Base-by-base conservation (phyloP, 1,140 invertebrate species). In the Saccostrea echinata region DNA sequence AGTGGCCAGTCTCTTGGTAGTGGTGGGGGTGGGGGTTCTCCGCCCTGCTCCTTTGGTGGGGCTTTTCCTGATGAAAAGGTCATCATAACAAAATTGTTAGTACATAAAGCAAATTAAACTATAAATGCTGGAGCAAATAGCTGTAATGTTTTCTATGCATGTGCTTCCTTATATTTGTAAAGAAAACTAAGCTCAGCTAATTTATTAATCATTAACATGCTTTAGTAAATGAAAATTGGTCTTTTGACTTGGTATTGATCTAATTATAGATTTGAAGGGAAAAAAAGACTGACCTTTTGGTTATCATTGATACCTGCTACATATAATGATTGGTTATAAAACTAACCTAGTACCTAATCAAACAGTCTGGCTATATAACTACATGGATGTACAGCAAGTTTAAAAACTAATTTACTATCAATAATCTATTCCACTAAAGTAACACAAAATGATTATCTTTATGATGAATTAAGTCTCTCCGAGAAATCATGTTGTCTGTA, bases 21-120 rank as follows among this genome's bases (percentile, higher is more conserved):
- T 90, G 16, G 92, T 91, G 12, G 93, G 92, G 27, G 93, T 93
- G 13, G 93, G 93, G 52, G 93, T 93, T 33, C 92, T 82, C 30
- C 91, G 90, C 43, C 92, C 92, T 8, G 88, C 57, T 30, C 87
- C 87, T 84, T 92, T 92, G 16, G 86, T 76, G 24, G 92, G 90
- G 87, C 92, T 93, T 90, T 91, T 91, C 81, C 92, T 93, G 27
- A 30, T 24, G 68, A 88, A 89, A 87, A 80, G 86, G 83, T 61
- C 12, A 33, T 35, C n/a, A 83, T 51, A 83, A 83, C 11, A 83
- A 51, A 24, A 51, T 18, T 83, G 81, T 84, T 53, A 84, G 83
- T 83, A 83, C n/a, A 76, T 33, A 33, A 33, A 76, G 68, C 68
- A 76, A 33, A 27, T 76, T 24, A 76, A 30, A 30, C 68, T 76